Base-by-base conservation (phyloP, 30 jellyfish, hydroid and myxozoan species). In the Sanderia malayensis region DNA sequence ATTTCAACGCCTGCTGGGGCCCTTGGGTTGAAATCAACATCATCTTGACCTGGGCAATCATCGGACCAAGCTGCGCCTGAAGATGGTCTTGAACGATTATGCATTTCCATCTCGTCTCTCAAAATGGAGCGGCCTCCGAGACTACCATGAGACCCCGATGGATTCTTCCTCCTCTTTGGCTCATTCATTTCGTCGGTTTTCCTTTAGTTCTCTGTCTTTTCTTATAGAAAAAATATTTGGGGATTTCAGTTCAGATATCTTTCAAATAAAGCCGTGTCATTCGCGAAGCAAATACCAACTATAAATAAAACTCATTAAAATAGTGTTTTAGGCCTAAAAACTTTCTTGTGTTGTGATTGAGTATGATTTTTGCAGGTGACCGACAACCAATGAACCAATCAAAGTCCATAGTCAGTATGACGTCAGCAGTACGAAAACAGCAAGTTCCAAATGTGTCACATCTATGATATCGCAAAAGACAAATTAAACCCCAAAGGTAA, bases 11-110 rank as follows among this genome's bases (percentile, higher is more conserved):
- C 96, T 29, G 92, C 88, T 17, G 92, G 94, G 0, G 95, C 86
- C 78, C 96, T 79, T 80, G 98, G 94, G 44, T 73, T 82, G 70
- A 83, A 92, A 73, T 92, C 96, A 76, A 92, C 96, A 76, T 92
- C 98, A 76, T 92, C 96, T 72, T 83, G 95, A 10, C 97, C 97
- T 21, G 97, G 97, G 26, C 97, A 95, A 79, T 86, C 96, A 46
- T 82, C 97, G 24, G 94, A 77, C 97, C 97, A 89, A 1, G 87
- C 95, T 13, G 94, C 87, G 58, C 92, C 86, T 18, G 95, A 73
- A 20, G 80, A 26, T 29, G 87, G 88, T 53, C 95, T 76, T 61
- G 94, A 78, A 45, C 94, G 86, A 75, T 59, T 70, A 44, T 82
- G 95, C 88, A 92, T 70, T 79, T 92, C 98, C 90, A 79, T 80